Evolutionary conservation across 2,888 invertebrate genomes (phyloP).

Genomic region (Pyrochroa serraticornis): DNA sequence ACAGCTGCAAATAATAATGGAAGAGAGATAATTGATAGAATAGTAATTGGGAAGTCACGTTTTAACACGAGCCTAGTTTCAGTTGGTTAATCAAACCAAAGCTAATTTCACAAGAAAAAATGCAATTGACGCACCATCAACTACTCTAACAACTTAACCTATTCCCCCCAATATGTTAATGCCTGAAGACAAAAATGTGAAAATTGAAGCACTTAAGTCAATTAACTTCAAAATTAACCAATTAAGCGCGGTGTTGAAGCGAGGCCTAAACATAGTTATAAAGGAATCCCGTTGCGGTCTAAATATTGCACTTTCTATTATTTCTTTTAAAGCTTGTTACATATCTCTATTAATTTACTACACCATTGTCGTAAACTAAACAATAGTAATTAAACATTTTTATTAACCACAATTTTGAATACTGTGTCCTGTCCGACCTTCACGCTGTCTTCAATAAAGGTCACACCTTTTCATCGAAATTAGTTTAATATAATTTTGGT

Average conservation of each 20-base stretch:
- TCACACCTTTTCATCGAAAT: neutral
- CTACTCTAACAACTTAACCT: too few relatives aligned
- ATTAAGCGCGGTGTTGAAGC: constrained; percentile 10
- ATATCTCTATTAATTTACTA: neutral
- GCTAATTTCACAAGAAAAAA: too few relatives aligned
- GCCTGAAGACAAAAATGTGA: too few relatives aligned
- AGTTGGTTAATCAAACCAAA: too few relatives aligned
- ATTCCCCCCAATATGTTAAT: too few relatives aligned
- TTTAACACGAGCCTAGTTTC: too few relatives aligned
- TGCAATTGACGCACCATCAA: too few relatives aligned
- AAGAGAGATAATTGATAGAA: too few relatives aligned
- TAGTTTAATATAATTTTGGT: constrained; percentile 7
- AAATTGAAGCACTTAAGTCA: too few relatives aligned
- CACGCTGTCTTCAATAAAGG: neutral
- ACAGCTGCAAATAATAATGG: too few relatives aligned
- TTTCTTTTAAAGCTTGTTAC: constrained; percentile 8
- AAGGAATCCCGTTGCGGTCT: constrained; percentile 37
- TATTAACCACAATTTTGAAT: neutral
- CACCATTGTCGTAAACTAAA: too few relatives aligned
- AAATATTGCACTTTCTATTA: constrained; percentile 39
- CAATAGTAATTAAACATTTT: neutral
- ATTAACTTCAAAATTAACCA: neutral
- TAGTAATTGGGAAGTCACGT: too few relatives aligned
- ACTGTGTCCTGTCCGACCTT: neutral
- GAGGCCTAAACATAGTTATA: constrained; percentile 9